Percentiles rank a stretch among this genome's conserved stretches.
Evolutionary conservation across 2,888 invertebrate genomes (phyloP).

Genomic region (Stenchaetothrips biformis): DNA sequence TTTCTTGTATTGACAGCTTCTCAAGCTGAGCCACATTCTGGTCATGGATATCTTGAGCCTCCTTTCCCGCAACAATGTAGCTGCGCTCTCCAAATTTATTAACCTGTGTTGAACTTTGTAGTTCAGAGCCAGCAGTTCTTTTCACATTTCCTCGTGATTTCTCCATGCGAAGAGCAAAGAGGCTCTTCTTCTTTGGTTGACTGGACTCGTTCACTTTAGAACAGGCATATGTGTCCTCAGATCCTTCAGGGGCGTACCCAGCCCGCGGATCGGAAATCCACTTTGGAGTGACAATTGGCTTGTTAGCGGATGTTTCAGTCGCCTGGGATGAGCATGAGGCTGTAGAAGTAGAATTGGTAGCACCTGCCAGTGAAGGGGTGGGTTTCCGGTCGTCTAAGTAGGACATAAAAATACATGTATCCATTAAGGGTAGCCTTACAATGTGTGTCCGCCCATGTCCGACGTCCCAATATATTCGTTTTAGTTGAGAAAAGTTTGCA

Average conservation of each 20-base stretch:
- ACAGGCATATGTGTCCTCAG: too few relatives aligned
- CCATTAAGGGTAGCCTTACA: too few relatives aligned
- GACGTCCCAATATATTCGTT: too few relatives aligned
- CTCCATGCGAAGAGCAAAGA: slow-evolving; percentile 51
- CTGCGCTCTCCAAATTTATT: slow-evolving; percentile 38
- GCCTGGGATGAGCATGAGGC: too few relatives aligned
- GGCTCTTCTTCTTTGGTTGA: slow-evolving; percentile 47
- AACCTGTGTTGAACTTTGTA: not conserved
- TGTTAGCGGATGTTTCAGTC: too few relatives aligned
- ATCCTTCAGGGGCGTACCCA: too few relatives aligned
- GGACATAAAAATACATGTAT: not conserved
- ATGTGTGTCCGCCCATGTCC: too few relatives aligned
- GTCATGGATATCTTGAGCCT: slow-evolving; percentile 58
- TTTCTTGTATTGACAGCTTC: slow-evolving; percentile 68
- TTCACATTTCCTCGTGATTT: slow-evolving; percentile 41
- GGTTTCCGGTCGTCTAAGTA: not conserved
- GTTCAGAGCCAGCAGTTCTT: slow-evolving; percentile 16
- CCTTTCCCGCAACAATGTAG: slow-evolving; percentile 42
- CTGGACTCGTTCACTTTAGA: not conserved
- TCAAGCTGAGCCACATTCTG: slow-evolving; percentile 65
- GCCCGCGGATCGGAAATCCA: not conserved
- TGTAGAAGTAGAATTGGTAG: too few relatives aligned
- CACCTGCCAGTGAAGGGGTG: too few relatives aligned
- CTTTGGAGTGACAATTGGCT: not conserved
- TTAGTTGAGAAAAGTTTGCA: too few relatives aligned